Percentiles rank a stretch among this genome's conserved stretches.
phyloP scores from a whole-genome alignment of 2,113 vertebrate genomes.

The Dissostichus mawsoni region DNA sequence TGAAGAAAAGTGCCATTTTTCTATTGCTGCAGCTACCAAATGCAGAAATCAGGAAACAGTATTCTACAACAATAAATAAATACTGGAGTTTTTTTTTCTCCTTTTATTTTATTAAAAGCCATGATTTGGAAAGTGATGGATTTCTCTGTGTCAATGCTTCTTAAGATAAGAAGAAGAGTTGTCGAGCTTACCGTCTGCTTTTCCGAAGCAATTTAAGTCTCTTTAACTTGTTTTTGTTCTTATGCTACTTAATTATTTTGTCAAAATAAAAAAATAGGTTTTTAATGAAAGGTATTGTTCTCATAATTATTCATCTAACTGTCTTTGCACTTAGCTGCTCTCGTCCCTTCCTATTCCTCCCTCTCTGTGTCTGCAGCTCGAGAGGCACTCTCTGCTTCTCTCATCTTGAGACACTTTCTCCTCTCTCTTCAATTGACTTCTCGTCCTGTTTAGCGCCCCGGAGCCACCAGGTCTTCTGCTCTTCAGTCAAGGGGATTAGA shows the following conservation, averaged over 20 bases:
- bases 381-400: constrained; percentile 48
- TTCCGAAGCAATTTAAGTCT: constrained; percentile 10
- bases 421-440: constrained; percentile 60
- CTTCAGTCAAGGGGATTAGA: constrained; percentile 70
- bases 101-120: constrained; percentile 11
- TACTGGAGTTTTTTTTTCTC: neutral
- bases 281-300: constrained; percentile 31
- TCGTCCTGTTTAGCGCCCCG: constrained; percentile 43
- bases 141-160: constrained; percentile 26
- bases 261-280: constrained; percentile 62
- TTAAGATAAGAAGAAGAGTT: neutral
- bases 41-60: neutral
- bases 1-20: constrained; percentile 30
- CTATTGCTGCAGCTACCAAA: constrained; percentile 7
- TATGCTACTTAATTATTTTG: constrained; percentile 57
- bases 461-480: constrained; percentile 56
- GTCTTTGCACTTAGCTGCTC: constrained; percentile 23
- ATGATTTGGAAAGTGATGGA: neutral
- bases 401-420: constrained; percentile 44
- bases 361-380: constrained; percentile 28
- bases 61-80: neutral
- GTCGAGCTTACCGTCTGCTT: neutral
- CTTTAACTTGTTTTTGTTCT: constrained; percentile 20
- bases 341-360: constrained; percentile 4
- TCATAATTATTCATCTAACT: constrained; percentile 36